Percentiles rank a stretch among this genome's conserved stretches.
Conservation (phyloP, 2,888 invertebrate species). For the Phengaris arion region DNA sequence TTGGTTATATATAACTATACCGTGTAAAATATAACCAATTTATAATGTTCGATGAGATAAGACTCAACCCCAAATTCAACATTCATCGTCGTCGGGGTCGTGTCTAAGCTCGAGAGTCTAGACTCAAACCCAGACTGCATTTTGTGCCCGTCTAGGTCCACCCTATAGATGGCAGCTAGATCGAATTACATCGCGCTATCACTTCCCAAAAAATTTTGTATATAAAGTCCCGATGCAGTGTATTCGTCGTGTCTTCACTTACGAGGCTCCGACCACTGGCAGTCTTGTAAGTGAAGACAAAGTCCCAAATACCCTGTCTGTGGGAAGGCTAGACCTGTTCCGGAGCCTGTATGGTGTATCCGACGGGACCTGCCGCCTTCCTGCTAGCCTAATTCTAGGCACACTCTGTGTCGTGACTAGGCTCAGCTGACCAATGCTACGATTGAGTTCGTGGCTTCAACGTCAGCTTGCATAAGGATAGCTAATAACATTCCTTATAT, state of each 20-base stretch:
- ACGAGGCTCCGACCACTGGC: not conserved
- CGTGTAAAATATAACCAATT: too few species aligned
- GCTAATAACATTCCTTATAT: not conserved
- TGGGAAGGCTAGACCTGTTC: not conserved
- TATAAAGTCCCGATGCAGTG: not conserved
- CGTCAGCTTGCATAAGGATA: not conserved
- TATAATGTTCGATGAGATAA: too few species aligned
- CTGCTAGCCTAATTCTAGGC: not conserved
- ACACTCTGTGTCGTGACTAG: not conserved
- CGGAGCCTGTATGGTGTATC: constrained; percentile 11
- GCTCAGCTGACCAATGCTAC: not conserved
- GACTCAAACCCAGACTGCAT: not conserved
- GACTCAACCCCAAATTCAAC: not conserved
- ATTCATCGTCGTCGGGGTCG: not conserved
- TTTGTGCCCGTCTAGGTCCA: not conserved
- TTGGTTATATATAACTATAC: too few species aligned
- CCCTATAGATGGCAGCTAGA: not conserved
- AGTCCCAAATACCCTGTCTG: not conserved
- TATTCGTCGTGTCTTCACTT: not conserved
- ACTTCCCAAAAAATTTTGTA: not conserved
- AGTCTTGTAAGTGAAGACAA: not conserved
- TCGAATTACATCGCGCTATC: not conserved
- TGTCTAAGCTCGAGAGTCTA: not conserved
- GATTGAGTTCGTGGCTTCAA: not conserved
- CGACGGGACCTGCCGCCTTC: constrained; percentile 2